These are phyloP conservation scores for Muscidifurax raptorellus DNA, from an alignment of 1,140 invertebrate genomes.

Conservation along the genomic window DNA sequence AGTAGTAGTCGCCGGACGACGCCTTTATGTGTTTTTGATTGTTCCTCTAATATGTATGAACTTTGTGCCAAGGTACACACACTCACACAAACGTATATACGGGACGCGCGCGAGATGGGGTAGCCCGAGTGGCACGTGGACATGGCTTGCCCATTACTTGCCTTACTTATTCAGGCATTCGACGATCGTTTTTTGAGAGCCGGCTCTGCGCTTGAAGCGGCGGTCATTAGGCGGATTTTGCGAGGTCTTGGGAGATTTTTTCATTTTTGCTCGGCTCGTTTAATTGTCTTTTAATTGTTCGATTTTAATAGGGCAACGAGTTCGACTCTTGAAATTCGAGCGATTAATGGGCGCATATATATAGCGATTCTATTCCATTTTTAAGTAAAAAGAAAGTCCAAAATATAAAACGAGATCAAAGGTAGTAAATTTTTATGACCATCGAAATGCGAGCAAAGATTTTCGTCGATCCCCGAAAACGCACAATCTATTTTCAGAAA, in stretches of 20 bases:
- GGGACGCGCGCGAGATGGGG: neutral
- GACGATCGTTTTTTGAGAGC: neutral
- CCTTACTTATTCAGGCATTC: slow-evolving; percentile 35
- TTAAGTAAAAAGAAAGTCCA: neutral
- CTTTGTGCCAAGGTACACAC: slow-evolving; percentile 31
- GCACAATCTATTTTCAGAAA: neutral
- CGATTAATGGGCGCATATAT: too few species aligned
- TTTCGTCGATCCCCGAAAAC: neutral
- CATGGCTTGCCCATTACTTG: slow-evolving; percentile 34
- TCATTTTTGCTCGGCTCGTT: neutral
- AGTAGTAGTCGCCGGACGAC: neutral
- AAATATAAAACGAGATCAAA: neutral
- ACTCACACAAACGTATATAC: too few species aligned
- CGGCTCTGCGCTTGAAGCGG: too few species aligned
- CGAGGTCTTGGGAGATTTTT: neutral
- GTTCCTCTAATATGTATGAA: slow-evolving; percentile 51
- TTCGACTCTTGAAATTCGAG: too few species aligned
- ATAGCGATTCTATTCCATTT: neutral
- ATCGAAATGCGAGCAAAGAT: neutral
- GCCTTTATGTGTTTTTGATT: slow-evolving; percentile 50
- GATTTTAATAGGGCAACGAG: too few species aligned
- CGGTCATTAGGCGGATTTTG: slow-evolving; percentile 13
- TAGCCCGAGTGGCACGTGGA: slow-evolving; percentile 18
- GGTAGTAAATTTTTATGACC: neutral
- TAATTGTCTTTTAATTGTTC: too few species aligned